Base-by-base conservation (phyloP, 2,888 invertebrate genomes). In the Yponomeuta evonymella region DNA sequence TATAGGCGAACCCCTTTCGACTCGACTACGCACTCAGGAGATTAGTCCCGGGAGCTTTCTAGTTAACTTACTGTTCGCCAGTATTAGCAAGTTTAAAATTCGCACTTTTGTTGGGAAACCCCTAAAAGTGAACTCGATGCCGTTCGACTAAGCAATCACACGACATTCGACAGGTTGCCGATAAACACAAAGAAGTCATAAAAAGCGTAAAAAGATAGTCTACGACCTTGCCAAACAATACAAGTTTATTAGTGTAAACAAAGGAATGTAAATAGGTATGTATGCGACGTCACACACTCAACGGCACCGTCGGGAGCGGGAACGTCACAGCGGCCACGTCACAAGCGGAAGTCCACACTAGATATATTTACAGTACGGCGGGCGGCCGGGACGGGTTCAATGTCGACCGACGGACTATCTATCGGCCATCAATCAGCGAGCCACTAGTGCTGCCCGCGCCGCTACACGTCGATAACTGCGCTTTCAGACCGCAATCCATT, bases 191-290 rank as follows among this genome's bases (percentile, higher is more conserved):
- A 81, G 83, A 81, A 81, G 82, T 79, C 80, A 82, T 81, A 86
- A 85, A 43, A 85, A 82, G 83, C 86, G 86, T 88, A 87, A 87
- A 84, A 81, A 87, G 87, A 88, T 88, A 89, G 89, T 89, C 87
- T 82, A 81, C 85, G 88, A 87, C 88, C 89, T 84, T 85, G 81
- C 83, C 75, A 78, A 86, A 87, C 87, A 89, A 88, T 86, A 85
- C 86, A 83, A 81, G 86, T 90, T 90, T 89, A 89, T 48, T 88
- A 87, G 86, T 88, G 88, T 90, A 90, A 90, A 90, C 91, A 90
- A 85, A 86, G 88, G 79, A 84, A 85, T 85, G 85, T 83, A 86
- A 84, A 86, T 82, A 79, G 80, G 83, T 86, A 87, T 88, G 73
- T 77, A 74, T 77, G 82, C 67, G 67, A 70, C 87, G 88, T 86